phyloP scores from a whole-genome alignment of 1,140 invertebrate genomes.

The Drosophila pruinosa region DNA sequence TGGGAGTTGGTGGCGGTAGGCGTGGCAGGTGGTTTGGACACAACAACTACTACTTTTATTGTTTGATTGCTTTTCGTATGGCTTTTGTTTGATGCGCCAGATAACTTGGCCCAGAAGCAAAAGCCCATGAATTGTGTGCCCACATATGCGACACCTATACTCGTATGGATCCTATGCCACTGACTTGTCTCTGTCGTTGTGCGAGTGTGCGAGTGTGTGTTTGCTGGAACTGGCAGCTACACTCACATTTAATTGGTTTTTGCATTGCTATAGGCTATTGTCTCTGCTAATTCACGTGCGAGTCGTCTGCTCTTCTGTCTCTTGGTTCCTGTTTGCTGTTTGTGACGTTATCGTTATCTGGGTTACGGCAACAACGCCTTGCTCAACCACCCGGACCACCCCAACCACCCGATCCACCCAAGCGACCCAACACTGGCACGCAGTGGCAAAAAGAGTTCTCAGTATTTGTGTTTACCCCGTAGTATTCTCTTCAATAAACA shows the following conservation, averaged over 20 bases:
- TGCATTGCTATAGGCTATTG: slow-evolving; percentile 24
- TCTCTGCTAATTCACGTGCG: slow-evolving; percentile 34
- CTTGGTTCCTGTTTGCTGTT: slow-evolving; percentile 22
- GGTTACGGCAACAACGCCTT: slow-evolving; percentile 28
- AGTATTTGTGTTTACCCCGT: slow-evolving; percentile 3
- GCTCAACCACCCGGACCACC: not conserved
- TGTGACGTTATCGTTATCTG: slow-evolving; percentile 37
- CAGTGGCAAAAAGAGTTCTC: slow-evolving; percentile 7
- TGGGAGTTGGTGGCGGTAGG: not conserved
- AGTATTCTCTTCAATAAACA: not conserved
- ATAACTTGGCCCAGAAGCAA: slow-evolving; percentile 13
- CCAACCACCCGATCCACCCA: not conserved
- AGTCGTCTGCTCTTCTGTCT: slow-evolving; percentile 7
- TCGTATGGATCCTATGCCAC: not conserved
- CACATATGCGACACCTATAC: slow-evolving; percentile 13
- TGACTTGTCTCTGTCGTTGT: not conserved
- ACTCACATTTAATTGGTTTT: slow-evolving; percentile 40
- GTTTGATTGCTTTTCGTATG: slow-evolving; percentile 40
- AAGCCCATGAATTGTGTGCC: slow-evolving; percentile 17
- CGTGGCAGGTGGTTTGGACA: slow-evolving; percentile 25
- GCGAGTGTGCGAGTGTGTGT: not conserved
- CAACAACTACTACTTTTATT: slow-evolving; percentile 39
- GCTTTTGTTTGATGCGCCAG: slow-evolving; percentile 36
- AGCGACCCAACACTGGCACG: not conserved
- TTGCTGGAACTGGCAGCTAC: slow-evolving; percentile 3